Evolutionary conservation across 2,797 vertebrate species (phyloP), one percentile per base, ranked within the genome.

Genomic region (Phataginus tricuspis): DNA sequence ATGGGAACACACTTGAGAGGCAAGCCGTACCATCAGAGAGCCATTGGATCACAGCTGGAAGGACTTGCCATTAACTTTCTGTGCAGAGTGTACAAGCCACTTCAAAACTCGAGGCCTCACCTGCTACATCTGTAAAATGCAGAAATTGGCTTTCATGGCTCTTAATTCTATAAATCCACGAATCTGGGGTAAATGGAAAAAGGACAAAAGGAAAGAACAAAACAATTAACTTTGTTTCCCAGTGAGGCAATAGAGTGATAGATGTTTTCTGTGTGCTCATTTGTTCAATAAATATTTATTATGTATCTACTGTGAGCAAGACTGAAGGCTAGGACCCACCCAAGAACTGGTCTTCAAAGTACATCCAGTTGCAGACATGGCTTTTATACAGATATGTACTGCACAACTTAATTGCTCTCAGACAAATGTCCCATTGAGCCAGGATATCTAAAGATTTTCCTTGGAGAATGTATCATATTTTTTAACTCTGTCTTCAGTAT

Each of bases 391-490:
- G 68, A 95, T 34, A 55, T 0, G 1, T 18, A 55, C 0, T 49
- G 39, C 42, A 72, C 18, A 10, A 71, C 31, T 94, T 96, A 92
- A 92, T 88, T 96, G 93, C 80, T 90, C 96, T 87, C 21, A 80
- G 86, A 55, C 7, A 75, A 91, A 93, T 82, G 55, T 39, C 75
- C 79, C 66, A 75, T 39, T 79, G 77, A 45, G 21, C 59, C 51
- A 42, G 61, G 57, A 14, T 39, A 90, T 15, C 59, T 92, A 88
- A 86, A 72, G 49, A 53, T 83, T 96, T 96, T 91, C 64, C 69
- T 94, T 89, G 83, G 69, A 93, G 51, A 96, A 91, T 64, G 3
- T 19, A 84, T 80, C 84, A 83, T 74, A 90, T 85, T 94, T 97
- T 96, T n/a, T 94, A 83, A 95, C 31, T 91, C 18, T 72, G 21